Conservation (phyloP, 2,888 invertebrate genomes). For the Stenchaetothrips biformis region DNA sequence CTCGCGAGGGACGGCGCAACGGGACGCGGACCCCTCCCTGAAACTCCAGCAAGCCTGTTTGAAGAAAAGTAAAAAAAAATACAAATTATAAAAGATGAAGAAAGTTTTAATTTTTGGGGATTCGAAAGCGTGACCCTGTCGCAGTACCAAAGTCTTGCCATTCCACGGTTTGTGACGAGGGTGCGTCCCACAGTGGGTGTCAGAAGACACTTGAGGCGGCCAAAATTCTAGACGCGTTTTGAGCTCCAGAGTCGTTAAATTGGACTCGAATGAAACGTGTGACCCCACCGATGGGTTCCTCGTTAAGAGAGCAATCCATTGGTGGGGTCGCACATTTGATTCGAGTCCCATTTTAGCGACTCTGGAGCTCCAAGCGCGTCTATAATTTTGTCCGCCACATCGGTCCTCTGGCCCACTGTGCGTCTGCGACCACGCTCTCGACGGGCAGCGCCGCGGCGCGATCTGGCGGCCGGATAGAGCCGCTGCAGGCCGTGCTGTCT, state of each 20-base stretch:
- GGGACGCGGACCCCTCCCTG: background rate
- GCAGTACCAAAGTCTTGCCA: background rate
- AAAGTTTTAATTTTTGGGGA: background rate
- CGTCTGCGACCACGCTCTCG: background rate
- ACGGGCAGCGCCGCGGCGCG: background rate
- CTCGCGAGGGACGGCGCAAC: background rate
- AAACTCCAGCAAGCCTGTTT: background rate
- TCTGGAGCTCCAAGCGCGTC: too few species aligned
- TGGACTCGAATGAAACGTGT: too few species aligned
- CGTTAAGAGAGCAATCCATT: too few species aligned
- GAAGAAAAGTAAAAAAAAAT: background rate
- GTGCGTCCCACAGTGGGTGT: background rate
- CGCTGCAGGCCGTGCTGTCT: background rate
- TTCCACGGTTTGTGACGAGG: background rate
- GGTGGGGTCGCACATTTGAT: too few species aligned
- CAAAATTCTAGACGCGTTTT: too few species aligned
- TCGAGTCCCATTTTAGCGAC: too few species aligned
- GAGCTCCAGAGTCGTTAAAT: too few species aligned
- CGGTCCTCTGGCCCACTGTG: too few species aligned
- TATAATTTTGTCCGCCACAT: too few species aligned
- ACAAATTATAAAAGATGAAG: background rate
- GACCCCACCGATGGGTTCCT: too few species aligned
- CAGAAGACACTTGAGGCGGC: too few species aligned
- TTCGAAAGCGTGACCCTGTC: background rate
- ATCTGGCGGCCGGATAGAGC: background rate